These are phyloP conservation scores for Patiria miniata DNA, from an alignment of 35 echinoderm and acorn worm species.

Conservation along the genomic window DNA sequence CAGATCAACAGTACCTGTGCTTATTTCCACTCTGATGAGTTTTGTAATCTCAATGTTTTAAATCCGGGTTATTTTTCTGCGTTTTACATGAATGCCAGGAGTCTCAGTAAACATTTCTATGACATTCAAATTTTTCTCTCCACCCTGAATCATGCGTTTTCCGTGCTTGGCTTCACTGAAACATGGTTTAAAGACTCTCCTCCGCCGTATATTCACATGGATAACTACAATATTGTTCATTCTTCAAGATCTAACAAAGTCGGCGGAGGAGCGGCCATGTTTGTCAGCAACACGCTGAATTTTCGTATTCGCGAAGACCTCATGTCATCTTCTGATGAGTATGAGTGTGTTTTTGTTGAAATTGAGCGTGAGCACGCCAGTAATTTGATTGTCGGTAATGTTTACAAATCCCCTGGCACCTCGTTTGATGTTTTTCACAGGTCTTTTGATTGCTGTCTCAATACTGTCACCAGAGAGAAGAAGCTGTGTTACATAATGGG, in stretches of 20 bases:
- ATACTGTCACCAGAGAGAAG: neutral
- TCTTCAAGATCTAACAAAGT: neutral
- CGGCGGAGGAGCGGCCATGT: neutral
- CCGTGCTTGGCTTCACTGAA: neutral
- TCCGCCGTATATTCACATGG: neutral
- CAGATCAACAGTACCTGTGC: neutral
- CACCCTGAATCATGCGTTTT: neutral
- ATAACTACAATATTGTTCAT: neutral
- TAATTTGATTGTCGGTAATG: neutral
- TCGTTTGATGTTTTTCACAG: neutral
- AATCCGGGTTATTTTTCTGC: neutral
- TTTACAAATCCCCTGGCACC: neutral
- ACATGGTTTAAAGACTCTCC: neutral
- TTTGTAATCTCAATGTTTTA: neutral
- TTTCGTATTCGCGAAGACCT: neutral
- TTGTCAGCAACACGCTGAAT: neutral
- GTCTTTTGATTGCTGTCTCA: neutral
- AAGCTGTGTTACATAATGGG: conserved; percentile 17
- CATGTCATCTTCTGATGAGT: neutral
- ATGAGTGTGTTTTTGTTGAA: neutral
- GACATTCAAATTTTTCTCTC: neutral
- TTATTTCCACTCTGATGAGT: neutral
- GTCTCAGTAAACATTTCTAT: neutral
- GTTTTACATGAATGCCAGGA: conserved; percentile 8
- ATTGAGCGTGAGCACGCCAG: neutral